Evolutionary conservation across 1,140 invertebrate genomes (phyloP).

Genomic region (Bradynema listronoti): DNA sequence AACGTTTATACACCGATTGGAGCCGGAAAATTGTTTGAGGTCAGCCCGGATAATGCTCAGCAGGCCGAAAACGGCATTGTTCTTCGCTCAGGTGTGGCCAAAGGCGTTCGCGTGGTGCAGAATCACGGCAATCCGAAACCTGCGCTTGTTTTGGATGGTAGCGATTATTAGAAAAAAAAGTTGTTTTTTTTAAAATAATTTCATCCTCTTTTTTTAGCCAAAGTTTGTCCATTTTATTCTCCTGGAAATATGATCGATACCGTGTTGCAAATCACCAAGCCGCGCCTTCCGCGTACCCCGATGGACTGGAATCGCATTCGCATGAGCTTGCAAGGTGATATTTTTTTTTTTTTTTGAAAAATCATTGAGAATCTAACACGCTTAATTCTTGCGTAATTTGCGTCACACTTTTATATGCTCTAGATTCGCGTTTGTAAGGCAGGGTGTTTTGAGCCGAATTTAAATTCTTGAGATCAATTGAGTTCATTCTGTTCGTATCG

Average conservation of each 20-base stretch:
- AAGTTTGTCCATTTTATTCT: constrained; percentile 31
- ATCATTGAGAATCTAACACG: no score
- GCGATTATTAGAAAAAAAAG: no score
- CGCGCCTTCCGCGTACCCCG: constrained; percentile 16
- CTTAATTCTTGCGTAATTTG: no score
- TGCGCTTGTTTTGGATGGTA: constrained; percentile 30
- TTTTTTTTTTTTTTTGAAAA: no score
- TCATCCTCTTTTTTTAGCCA: constrained; percentile 15
- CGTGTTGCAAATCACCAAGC: constrained; percentile 18
- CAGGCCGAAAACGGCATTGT: constrained; percentile 26
- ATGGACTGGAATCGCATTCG: constrained; percentile 23
- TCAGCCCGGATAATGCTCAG: constrained; percentile 15
- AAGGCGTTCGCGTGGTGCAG: constrained; percentile 27
- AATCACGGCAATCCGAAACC: constrained; percentile 27
- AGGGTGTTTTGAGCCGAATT: no score
- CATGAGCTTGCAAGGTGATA: constrained; percentile 1
- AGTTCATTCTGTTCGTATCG: no score
- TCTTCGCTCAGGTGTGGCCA: constrained; percentile 27
- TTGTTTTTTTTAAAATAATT: constrained; percentile 13
- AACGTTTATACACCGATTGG: constrained; percentile 26
- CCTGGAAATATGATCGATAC: constrained; percentile 16
- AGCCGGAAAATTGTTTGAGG: constrained; percentile 29
- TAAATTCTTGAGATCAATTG: no score
- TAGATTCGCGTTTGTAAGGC: no score
- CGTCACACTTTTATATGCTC: no score